Base-by-base conservation (phyloP, 1,140 invertebrate genomes). In the Ceratina japonica region DNA sequence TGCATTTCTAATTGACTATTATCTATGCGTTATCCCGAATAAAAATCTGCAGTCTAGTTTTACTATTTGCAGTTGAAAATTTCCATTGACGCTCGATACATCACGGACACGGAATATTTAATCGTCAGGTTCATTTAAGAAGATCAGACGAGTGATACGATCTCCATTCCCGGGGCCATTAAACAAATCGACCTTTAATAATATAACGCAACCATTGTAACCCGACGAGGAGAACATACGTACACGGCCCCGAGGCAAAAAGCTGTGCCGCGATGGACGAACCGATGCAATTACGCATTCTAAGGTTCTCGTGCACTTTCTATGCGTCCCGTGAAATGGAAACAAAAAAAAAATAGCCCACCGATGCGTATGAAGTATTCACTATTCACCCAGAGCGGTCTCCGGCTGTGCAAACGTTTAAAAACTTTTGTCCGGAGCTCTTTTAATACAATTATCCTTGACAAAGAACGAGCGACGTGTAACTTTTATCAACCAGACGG, bases 301-400 rank as follows among this genome's bases (percentile, higher is more conserved):
- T 63, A 63, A 74, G 24, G 56, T 74, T 52, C 37, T 44, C 71
- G 1, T 22, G 71, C 61, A 51, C 20, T 74, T 63, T 63, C 58
- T 63, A 63, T 54, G 49, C 58, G n/a, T 63, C 44, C 37, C 20
- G 24, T 12, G 52, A 15, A 74, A 73, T 63, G 44, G 59, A 20
- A 52, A 18, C 62, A 31, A 58, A 63, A 63, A 44, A 52, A 81
- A 52, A 68, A 69, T n/a, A 22, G 72, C 24, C 20, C 31, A 52
- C 15, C 69, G 77, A 80, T 70, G 71, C 59, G 5, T 44, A 78
- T 31, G 37, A 74, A 63, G 63, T 59, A 63, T 63, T 74, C 31
- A 58, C 31, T 24, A 13, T 24, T 52, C 59, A 20, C 62, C 59
- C 62, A 59, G 71, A 16, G 16, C 18, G 2, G 16, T 24, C 61